Evolutionary conservation across 2,113 vertebrate genomes (phyloP), one percentile per base, ranked within the genome.

Genomic region (Hyperopisus bebe): DNA sequence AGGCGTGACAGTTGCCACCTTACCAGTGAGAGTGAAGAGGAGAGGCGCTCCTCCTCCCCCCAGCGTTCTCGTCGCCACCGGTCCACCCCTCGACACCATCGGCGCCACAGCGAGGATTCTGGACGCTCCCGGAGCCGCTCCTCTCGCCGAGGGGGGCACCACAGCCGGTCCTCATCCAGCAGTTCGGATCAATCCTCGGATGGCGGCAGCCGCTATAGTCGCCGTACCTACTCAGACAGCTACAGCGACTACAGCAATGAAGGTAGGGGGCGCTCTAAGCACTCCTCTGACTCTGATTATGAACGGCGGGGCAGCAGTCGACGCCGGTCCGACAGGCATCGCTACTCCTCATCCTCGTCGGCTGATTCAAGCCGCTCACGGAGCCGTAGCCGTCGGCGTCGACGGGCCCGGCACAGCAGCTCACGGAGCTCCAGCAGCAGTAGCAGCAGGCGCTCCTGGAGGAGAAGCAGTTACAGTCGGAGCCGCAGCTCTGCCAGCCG

Each of bases 191-290:
- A 95, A 0, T 99, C 98, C 85, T 97, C 98, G 0, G 98, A 95
- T 0, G 96, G 95, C 80, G 99, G 98, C 93, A 95, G 96, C 17
- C 97, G 96, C 44, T 98, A 98, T 93, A 96, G 93, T n/a, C 95
- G 93, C 21, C 96, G 94, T 0, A 98, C 98, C 91, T 99, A 98
- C 92, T 98, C 98, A 0, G 97, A 99, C 90, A 99, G 97, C 93
- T 99, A 99, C 90, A 99, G 97, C 11, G 98, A 98, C 91, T 98
- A 99, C 91, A 99, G 98, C 9, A 96, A 96, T 6, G 95, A 17
- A 90, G 95, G 92, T 3, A 46, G 70, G n/a, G 95, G 90, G 39
- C 90, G 89, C 88, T 97, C 97, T 1, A 97, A 98, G 89, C 97
- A 50, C 48, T 89, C 95, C 0, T 98, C 97, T 17, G 98, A 98